Percentiles rank a stretch among this genome's conserved stretches.
Evolutionary conservation across 2,888 invertebrate genomes (phyloP).

Genomic region (Conomelus anceps): DNA sequence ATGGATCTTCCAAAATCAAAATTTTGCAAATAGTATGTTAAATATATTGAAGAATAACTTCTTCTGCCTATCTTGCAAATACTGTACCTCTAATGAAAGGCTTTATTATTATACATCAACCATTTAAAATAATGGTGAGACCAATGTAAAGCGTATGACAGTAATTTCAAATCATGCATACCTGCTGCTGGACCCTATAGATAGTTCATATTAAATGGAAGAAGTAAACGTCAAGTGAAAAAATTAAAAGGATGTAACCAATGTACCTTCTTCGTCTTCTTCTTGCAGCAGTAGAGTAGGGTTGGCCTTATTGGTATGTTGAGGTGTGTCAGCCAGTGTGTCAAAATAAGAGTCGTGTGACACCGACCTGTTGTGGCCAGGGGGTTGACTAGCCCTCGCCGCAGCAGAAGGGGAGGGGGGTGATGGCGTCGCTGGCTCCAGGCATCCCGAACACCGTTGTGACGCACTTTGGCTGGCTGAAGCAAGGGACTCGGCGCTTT

Average conservation of each 20-base stretch:
- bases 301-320: background rate
- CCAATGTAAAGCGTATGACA: no score
- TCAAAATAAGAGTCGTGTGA: constrained; percentile 94
- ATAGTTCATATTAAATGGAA: background rate
- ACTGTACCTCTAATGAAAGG: no score
- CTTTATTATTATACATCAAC: no score
- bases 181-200: no score
- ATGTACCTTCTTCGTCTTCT: constrained; percentile 26
- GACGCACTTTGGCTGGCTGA: constrained; percentile 40
- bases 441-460: constrained; percentile 25
- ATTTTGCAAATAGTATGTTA: no score
- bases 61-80: no score
- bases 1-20: no score
- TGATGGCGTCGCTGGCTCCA: constrained; percentile 30
- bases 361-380: constrained; percentile 57
- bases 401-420: constrained; percentile 32
- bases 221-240: background rate
- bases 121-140: no score
- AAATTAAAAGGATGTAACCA: background rate
- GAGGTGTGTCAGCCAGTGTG: constrained; percentile 54
- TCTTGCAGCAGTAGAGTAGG: constrained; percentile 9
- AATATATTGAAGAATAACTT: no score
- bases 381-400: constrained; percentile 37
- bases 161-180: no score
- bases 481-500: constrained; percentile 61